Base-by-base conservation (phyloP, 53 echinoderm and acorn worm species). In the Crossaster papposus region DNA sequence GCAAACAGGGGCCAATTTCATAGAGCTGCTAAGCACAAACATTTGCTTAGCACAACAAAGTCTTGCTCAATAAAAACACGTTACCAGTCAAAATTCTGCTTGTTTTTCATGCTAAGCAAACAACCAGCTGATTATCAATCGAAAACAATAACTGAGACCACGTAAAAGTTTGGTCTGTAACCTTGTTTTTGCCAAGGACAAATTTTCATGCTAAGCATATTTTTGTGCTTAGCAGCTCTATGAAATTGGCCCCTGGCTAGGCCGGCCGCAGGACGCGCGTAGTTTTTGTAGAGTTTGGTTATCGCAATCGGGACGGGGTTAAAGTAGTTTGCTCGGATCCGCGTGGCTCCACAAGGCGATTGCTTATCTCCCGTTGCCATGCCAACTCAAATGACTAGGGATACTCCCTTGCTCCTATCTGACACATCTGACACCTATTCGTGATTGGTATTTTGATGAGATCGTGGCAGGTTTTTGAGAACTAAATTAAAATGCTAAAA, bases 321-420 rank as follows among this genome's bases (percentile, higher is more conserved):
- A 6, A 68, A 68, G 68, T 68, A 68, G 68, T 68, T n/a, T 68
- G 68, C 5, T 6, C 28, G 20, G 28, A 68, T 68, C n/a, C 11
- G 68, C 2, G 11, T 28, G 68, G 68, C 68, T 68, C 68, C 68
- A 26, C 24, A 26, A n/a, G 28, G 28, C 28, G 28, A 26, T n/a
- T 24, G 24, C 68, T 68, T 26, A 68, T 68, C 68, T 68, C 68
- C 68, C n/a, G 68, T 68, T 68, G n/a, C 68, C 68, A 26, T 68
- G 28, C 5, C 68, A 68, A 26, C 22, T 23, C 10, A 24, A 68
- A 10, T 68, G 68, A 68, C 68, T 10, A 68, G 24, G 68, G 68
- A 68, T 28, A 24, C 68, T n/a, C 68, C 68, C 28, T 28, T 68
- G 68, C 28, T 68, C 10, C 10, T 26, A 26, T 28, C 68, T n/a